Evolutionary conservation across 1,140 invertebrate species (phyloP).

Genomic region (Drosophila miranda): DNA sequence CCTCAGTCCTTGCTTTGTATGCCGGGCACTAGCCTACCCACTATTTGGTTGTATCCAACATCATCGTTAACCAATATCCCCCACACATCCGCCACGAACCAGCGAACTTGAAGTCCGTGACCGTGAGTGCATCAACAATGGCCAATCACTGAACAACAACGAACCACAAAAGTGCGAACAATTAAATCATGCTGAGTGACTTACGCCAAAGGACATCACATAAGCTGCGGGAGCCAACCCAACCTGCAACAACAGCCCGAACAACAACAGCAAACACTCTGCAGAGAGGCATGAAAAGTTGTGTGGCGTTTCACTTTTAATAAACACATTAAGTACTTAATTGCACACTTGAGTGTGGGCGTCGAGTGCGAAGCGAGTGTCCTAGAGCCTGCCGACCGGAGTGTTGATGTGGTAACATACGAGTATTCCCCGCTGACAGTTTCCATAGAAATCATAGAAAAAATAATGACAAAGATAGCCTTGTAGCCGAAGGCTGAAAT

Average conservation of each 20-base stretch:
- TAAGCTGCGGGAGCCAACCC: slow-evolving; percentile 26
- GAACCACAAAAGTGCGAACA: slow-evolving; percentile 30
- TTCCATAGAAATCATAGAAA: background rate
- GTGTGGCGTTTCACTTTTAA: slow-evolving; percentile 76
- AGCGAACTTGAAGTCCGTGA: slow-evolving; percentile 6
- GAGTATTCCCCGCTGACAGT: slow-evolving; percentile 14
- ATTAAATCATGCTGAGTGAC: slow-evolving; percentile 27
- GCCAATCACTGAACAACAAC: slow-evolving; percentile 7
- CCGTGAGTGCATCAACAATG: slow-evolving; percentile 13
- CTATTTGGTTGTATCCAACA: too few relatives aligned
- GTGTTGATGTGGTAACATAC: slow-evolving; percentile 22
- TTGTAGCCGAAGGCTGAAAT: too few relatives aligned
- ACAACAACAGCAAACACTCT: slow-evolving; percentile 23
- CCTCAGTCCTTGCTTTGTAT: too few relatives aligned
- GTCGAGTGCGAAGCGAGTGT: slow-evolving; percentile 5
- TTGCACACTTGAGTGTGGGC: slow-evolving; percentile 52
- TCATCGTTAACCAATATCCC: background rate
- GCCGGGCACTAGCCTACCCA: too few relatives aligned
- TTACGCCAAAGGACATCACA: slow-evolving; percentile 24
- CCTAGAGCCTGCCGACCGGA: background rate
- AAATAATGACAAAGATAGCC: background rate
- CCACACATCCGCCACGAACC: background rate
- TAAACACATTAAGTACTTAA: slow-evolving; percentile 75
- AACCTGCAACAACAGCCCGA: slow-evolving; percentile 11
- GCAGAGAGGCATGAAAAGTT: slow-evolving; percentile 41